A percentile compares a stretch with the other conserved stretches of the same genome.
Conservation (phyloP, 2,113 vertebrate genomes). For the Sorex fumeus region DNA sequence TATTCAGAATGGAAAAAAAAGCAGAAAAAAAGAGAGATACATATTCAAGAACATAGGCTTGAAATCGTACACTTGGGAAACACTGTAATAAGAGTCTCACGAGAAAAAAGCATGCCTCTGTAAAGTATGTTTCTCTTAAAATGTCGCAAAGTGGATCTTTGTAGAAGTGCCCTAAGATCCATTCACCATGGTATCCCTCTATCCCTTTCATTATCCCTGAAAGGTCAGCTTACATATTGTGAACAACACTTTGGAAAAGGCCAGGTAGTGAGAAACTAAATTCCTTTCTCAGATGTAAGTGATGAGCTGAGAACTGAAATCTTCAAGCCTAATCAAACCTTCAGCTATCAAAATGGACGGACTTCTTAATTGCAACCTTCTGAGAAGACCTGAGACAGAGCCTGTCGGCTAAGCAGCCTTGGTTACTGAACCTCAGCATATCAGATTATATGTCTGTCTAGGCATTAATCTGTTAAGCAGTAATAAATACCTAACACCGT, state of each 20-base stretch:
- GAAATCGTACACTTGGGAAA: no score
- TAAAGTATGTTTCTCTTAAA: neutral
- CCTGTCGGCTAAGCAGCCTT: neutral
- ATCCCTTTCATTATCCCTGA: neutral
- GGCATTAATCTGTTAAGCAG: neutral
- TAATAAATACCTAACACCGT: slow-evolving; percentile 40
- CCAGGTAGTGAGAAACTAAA: neutral
- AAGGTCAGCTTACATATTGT: neutral
- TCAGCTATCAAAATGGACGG: neutral
- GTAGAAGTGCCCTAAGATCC: neutral
- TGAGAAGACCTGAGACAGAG: neutral
- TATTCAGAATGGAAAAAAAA: no score
- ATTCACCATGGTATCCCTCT: neutral
- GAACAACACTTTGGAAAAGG: neutral
- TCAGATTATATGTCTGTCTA: neutral
- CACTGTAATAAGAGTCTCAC: no score
- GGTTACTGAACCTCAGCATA: neutral
- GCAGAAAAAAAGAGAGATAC: no score
- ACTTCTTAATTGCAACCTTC: neutral
- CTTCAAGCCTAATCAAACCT: neutral
- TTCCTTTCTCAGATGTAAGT: neutral
- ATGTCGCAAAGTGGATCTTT: neutral
- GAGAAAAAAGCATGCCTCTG: neutral
- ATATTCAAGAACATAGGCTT: no score
- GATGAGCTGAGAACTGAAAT: neutral